A percentile compares a stretch with the other conserved stretches of the same genome.
These are phyloP conservation scores for Phallusia fumigata DNA, from an alignment of 23 tunicate genomes.

Conservation along the genomic window DNA sequence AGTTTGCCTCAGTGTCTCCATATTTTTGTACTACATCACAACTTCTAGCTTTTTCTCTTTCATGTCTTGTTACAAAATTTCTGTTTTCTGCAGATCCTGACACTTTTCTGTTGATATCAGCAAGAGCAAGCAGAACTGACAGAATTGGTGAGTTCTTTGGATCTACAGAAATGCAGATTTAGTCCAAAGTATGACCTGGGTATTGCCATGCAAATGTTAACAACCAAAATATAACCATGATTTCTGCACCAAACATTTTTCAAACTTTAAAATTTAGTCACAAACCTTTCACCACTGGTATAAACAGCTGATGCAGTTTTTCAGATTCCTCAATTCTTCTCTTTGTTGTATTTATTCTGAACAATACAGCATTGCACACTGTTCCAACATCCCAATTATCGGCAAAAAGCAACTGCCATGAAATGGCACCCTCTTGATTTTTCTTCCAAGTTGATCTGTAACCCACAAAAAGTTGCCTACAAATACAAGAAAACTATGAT, in stretches of 20 bases:
- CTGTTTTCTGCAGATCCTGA: background rate
- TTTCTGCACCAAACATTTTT: background rate
- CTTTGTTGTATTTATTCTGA: slow-evolving; percentile 15
- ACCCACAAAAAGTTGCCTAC: background rate
- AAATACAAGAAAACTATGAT: background rate
- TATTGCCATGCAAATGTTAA: background rate
- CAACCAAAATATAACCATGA: background rate
- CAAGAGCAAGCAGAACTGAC: slow-evolving; percentile 9
- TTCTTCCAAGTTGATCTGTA: background rate
- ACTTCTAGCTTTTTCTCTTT: background rate
- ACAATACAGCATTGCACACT: slow-evolving; percentile 24
- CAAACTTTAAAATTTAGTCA: background rate
- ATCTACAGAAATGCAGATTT: background rate
- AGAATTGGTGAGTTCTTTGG: slow-evolving; percentile 4
- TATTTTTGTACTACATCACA: background rate
- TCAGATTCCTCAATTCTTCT: slow-evolving; percentile 25
- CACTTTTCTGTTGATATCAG: background rate
- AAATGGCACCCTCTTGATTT: background rate
- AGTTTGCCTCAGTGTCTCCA: background rate
- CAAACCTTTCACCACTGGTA: slow-evolving; percentile 1
- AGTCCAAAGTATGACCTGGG: background rate
- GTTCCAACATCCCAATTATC: slow-evolving; percentile 18
- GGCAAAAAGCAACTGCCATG: background rate
- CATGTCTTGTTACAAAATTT: background rate
- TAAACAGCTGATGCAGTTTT: slow-evolving; percentile 12